Evolutionary conservation across 2,113 vertebrate genomes (phyloP).

Genomic region (Lampris megalopsis): DNA sequence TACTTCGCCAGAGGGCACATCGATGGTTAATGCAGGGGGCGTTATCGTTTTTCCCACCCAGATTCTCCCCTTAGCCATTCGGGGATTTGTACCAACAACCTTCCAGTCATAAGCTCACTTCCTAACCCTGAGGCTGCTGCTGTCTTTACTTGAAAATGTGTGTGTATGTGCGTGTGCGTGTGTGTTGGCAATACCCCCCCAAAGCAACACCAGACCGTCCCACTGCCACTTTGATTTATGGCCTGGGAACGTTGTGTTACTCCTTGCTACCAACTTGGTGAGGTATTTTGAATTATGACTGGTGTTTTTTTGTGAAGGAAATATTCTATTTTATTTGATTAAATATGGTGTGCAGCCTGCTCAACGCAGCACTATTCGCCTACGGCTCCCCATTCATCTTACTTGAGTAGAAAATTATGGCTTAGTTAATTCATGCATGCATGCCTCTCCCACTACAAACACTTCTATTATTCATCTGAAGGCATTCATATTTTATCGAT

Average conservation of each 20-base stretch:
- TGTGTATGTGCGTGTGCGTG: neutral
- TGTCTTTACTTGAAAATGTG: neutral
- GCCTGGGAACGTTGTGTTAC: constrained; percentile 23
- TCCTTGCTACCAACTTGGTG: constrained; percentile 23
- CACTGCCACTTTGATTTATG: constrained; percentile 53
- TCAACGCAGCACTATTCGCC: constrained; percentile 25
- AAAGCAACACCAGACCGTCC: constrained; percentile 18
- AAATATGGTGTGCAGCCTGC: constrained; percentile 45
- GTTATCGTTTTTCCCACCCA: too few relatives aligned
- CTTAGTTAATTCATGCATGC: constrained; percentile 63
- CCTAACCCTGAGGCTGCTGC: too few relatives aligned
- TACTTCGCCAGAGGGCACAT: too few relatives aligned
- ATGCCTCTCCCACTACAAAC: constrained; percentile 40
- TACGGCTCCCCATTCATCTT: constrained; percentile 59
- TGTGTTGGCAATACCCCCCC: constrained; percentile 15
- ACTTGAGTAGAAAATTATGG: constrained; percentile 60
- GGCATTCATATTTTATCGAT: constrained; percentile 69
- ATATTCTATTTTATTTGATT: constrained; percentile 68
- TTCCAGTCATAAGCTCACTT: neutral
- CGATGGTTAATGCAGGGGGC: too few relatives aligned
- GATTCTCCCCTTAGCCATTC: constrained; percentile 1
- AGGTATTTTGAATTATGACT: constrained; percentile 58
- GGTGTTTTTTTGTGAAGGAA: constrained; percentile 46
- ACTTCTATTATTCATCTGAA: constrained; percentile 70
- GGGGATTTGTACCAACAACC: neutral